Evolutionary conservation across 1,140 invertebrate genomes (phyloP).

Genomic region (Drosophila bocki): DNA sequence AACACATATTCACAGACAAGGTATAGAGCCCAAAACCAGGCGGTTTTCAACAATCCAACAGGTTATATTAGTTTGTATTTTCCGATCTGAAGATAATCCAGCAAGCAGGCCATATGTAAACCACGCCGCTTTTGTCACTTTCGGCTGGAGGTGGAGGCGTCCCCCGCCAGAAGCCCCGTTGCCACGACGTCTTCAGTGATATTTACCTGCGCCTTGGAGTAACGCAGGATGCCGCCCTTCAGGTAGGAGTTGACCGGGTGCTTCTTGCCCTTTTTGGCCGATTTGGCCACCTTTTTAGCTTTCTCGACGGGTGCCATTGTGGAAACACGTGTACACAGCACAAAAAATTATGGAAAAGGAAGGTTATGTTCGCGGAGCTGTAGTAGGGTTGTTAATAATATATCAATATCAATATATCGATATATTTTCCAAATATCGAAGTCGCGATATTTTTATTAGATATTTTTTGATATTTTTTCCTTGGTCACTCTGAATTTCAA

Average conservation of each 20-base stretch:
- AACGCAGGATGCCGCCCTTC: slow-evolving; percentile 81
- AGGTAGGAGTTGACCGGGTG: slow-evolving; percentile 81
- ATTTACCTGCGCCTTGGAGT: slow-evolving; percentile 84
- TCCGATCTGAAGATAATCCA: background rate
- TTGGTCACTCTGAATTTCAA: too few species aligned
- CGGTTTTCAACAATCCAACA: background rate
- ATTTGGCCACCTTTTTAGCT: slow-evolving; percentile 83
- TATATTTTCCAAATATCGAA: too few species aligned
- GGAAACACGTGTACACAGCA: slow-evolving; percentile 85
- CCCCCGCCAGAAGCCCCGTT: slow-evolving; percentile 18
- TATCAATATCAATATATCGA: too few species aligned
- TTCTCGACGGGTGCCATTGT: slow-evolving; percentile 85
- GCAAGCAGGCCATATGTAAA: background rate
- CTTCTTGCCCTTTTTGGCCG: slow-evolving; percentile 81
- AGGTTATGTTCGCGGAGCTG: slow-evolving; percentile 69
- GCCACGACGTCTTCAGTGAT: slow-evolving; percentile 36
- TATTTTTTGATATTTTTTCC: too few species aligned
- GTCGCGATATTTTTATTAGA: too few species aligned
- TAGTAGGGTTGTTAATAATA: too few species aligned
- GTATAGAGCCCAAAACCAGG: slow-evolving; percentile 2
- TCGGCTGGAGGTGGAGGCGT: slow-evolving; percentile 26
- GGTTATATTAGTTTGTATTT: background rate
- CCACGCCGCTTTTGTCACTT: slow-evolving; percentile 31
- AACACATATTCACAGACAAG: background rate
- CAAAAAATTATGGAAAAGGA: slow-evolving; percentile 85